Evolutionary conservation across 2,113 vertebrate genomes (phyloP).

Genomic region (Campylomormyrus numenius): DNA sequence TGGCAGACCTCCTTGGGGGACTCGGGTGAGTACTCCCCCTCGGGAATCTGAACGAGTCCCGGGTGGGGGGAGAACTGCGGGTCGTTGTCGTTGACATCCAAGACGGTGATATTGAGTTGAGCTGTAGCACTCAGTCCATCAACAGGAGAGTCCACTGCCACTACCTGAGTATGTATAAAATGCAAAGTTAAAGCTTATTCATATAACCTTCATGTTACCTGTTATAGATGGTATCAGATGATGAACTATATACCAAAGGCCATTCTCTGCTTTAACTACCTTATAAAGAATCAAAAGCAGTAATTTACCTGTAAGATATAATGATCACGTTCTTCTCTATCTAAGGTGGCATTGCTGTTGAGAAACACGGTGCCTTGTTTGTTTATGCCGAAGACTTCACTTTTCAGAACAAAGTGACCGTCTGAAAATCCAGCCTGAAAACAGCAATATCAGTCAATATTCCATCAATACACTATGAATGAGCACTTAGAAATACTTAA

Average conservation of each 20-base stretch:
- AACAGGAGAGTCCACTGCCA: constrained; percentile 53
- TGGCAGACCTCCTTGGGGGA: constrained; percentile 31
- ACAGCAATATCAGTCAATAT: not conserved
- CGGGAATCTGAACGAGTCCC: constrained; percentile 36
- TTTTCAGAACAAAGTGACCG: constrained; percentile 54
- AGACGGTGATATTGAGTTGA: constrained; percentile 56
- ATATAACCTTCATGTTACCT: not conserved
- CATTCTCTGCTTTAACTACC: not conserved
- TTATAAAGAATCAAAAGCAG: not conserved
- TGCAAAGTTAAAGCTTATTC: not conserved
- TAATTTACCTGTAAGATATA: constrained; percentile 57
- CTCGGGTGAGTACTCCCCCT: constrained; percentile 46
- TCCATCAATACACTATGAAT: not conserved
- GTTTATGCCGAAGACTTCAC: constrained; percentile 55
- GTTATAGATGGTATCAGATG: not conserved
- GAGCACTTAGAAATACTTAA: not conserved
- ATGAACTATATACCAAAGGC: not conserved
- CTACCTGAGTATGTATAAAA: constrained; percentile 46
- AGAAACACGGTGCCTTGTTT: constrained; percentile 57
- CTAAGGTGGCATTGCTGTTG: constrained; percentile 51
- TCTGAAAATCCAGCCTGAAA: constrained; percentile 62
- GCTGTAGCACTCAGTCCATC: constrained; percentile 57
- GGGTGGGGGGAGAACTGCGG: constrained; percentile 60
- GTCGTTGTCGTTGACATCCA: constrained; percentile 71
- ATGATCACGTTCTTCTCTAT: constrained; percentile 58